phyloP scores from a whole-genome alignment of 2,797 vertebrate genomes.

The Gadopsis marmoratus region DNA sequence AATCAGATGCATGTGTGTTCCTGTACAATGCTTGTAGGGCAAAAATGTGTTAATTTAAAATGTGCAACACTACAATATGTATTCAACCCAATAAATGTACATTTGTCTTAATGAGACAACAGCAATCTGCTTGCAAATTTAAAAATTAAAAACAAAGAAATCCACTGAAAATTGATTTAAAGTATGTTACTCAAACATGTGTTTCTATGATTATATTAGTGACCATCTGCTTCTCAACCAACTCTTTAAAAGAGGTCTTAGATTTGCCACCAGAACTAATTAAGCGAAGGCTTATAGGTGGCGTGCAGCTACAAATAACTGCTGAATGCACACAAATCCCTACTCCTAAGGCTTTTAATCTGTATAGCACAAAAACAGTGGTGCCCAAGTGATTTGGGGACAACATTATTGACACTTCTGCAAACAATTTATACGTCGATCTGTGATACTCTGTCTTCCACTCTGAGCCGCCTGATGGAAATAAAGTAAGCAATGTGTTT shows the following conservation, averaged over 20 bases:
- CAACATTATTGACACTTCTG: not conserved
- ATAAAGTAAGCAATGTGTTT: constrained; percentile 12
- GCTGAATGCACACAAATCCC: not conserved
- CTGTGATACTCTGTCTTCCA: not conserved
- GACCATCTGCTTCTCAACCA: constrained; percentile 9
- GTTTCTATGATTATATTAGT: not conserved
- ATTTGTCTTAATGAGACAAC: not conserved
- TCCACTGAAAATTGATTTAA: not conserved
- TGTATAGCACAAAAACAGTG: not conserved
- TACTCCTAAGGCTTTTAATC: not conserved
- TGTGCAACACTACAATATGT: not conserved
- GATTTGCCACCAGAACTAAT: not conserved
- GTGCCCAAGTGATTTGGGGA: not conserved
- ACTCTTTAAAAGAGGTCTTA: not conserved
- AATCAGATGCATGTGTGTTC: too few relatives aligned
- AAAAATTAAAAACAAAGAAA: not conserved
- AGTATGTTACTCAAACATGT: not conserved
- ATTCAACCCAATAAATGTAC: not conserved
- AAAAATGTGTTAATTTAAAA: not conserved
- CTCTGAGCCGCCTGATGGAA: not conserved
- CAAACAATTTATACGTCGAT: constrained; percentile 12
- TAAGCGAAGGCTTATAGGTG: not conserved
- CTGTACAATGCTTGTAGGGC: not conserved
- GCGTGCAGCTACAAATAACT: constrained; percentile 1
- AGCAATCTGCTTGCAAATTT: not conserved